Evolutionary conservation across 2,888 invertebrate genomes (phyloP), one percentile per base, ranked within the genome.

Genomic region (Lithophane leautieri): DNA sequence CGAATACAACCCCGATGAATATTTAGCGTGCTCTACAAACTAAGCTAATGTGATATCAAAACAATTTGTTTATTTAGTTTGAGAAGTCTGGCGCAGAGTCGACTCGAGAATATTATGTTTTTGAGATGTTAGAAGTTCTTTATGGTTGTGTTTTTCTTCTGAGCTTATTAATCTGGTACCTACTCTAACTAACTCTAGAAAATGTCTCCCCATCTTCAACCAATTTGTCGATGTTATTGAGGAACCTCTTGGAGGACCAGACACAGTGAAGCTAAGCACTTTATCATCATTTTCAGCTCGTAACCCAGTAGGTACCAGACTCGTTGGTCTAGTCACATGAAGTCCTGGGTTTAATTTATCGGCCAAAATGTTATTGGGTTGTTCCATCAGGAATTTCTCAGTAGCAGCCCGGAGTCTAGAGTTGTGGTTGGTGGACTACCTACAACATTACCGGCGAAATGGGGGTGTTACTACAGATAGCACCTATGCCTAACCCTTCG

Each of bases 1-100:
- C 80, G 71, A 86, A 87, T 87, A 66, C 42, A 78, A 66, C 72
- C 76, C 73, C 78, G 78, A 82, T 87, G 84, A 87, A 86, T 87
- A 87, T 86, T 86, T 73, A 86, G 63, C 61, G 69, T 76, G 73
- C 62, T 79, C 71, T 73, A 65, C 65, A 69, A 84, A 87, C 82
- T 87, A 85, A 60, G 42, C 61, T 76, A 84, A 83, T 75, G 81
- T 58, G 42, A 72, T 84, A 76, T 76, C 70, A 68, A 69, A 66
- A 69, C 70, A 73, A 79, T 83, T 79, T 70, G 70, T 69, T 76
- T 76, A 83, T 76, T 62, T 65, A 69, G 76, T 81, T 83, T 81
- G 50, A 50, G 50, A 69, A 69, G 68, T 79, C 80, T 73, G 50
- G 47, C 71, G 68, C 58, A 12, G 50, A 61, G 44, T 65, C 52